Evolutionary conservation across 2,888 invertebrate species (phyloP), one percentile per base, ranked within the genome.

Genomic region (Stenodema calcarata): DNA sequence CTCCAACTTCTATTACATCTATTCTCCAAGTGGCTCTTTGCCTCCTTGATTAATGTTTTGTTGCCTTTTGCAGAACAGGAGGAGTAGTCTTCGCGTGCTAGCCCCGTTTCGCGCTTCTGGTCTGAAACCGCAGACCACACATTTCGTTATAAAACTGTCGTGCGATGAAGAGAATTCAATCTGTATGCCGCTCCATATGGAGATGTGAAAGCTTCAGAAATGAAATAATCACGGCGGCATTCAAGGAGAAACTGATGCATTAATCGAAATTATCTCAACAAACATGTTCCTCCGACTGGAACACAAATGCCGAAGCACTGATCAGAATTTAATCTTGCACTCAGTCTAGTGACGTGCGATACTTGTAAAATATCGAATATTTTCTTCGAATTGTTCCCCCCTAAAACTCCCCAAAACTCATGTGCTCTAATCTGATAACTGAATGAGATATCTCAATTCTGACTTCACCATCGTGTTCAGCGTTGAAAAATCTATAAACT

Each of bases 21-120:
- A 78, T 44, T 78, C 44, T 44, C 47, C 78, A 78, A 78, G 78
- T 78, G 78, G 78, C 78, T 78, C 78, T 44, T 27, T 23, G 78
- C n/a, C 44, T 44, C 27, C 23, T 44, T 78, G 78, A 78, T 78
- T 78, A 78, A 78, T 78, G 78, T 44, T 44, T 78, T 78, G 78
- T 78, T 78, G 12, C 78, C 78, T 1, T 78, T 44, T 78, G 35
- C 16, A 35, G 73, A 75, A 62, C 23, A 9, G 18, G 62, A 11
- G 27, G 62, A 14, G 7, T 2, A 9, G 35, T 73, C 73, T 73
- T 30, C 30, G 73, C 73, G 73, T 73, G 73, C 35, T 73, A 73
- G 35, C 73, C 73, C 7, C 35, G 18, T 73, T 73, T 73, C 18
- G 12, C 18, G 41, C 73, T 35, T 35, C 28, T 69, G 11, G 47